Evolutionary conservation across 2,113 vertebrate genomes (phyloP), one percentile per base, ranked within the genome.

Genomic region (Neomonachus schauinslandi): DNA sequence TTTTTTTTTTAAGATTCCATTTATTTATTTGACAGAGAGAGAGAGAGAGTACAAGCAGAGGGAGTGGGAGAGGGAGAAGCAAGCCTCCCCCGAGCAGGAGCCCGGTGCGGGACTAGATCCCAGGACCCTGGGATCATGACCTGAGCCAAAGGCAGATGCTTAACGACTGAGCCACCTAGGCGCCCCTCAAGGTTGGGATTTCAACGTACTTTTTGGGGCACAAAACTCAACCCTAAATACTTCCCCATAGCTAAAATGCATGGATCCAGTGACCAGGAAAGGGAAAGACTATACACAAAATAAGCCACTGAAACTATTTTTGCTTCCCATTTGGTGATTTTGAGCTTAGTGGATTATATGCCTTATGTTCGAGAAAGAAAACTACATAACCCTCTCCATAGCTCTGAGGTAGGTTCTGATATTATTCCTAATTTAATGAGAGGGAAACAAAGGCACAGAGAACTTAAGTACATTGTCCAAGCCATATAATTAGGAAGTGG

Each of bases 321-420:
- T 93, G 21, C 3, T 79, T 85, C 4, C 36, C 2, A 36, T 72
- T 36, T 49, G 46, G 9, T 88, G 22, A 88, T 36, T 15, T 15
- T 49, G 7, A 95, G 14, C 0, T 24, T 31, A 21, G 24, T 42
- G 59, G 0, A 33, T 33, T 42, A 1, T 59, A 65, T 28, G 0
- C 15, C 1, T 53, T 80, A 94, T 22, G 6, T 3, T 15, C 13
- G 49, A 55, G 5, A 19, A 87, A 33, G 19, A 24, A n/a, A 83
- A n/a, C 10, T 36, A 14, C 9, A 59, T 46, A 51, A 71, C 1
- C 4, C 31, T 46, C 28, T 19, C 18, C 74, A n/a, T 31, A 82
- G 15, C 2, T 12, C 33, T 19, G 9, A 28, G 0, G 16, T 53
- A 55, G 10, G 1, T 4, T 21, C 3, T 33, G 2, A 22, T 28